phyloP scores from a whole-genome alignment of 1,140 invertebrate species.

The Nylanderia fulva region DNA sequence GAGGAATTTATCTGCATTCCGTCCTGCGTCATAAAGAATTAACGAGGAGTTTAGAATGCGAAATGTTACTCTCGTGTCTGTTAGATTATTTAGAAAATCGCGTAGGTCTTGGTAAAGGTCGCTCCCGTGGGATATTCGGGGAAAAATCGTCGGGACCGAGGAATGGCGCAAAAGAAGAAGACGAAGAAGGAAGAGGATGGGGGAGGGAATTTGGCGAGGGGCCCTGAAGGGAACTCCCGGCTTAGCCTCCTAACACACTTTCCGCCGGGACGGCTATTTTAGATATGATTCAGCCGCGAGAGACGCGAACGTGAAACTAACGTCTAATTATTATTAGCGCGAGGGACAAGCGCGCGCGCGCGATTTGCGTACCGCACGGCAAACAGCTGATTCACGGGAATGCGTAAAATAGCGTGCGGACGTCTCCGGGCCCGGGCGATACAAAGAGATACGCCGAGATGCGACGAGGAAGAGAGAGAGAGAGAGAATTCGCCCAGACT shows the following conservation, averaged over 20 bases:
- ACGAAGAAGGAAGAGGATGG: no score
- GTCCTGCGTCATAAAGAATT: neutral
- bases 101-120: neutral
- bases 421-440: neutral
- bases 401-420: conserved; percentile 34
- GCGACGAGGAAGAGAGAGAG: neutral
- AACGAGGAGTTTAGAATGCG: neutral
- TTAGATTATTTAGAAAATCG: conserved; percentile 26
- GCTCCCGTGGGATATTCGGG: neutral
- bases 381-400: conserved; percentile 69
- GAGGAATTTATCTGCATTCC: conserved; percentile 1
- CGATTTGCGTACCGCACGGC: neutral
- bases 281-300: conserved; percentile 70
- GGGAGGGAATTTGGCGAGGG: conserved; percentile 12
- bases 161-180: no score
- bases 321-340: conserved; percentile 75
- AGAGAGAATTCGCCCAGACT: neutral
- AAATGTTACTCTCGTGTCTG: neutral
- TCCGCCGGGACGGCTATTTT: conserved; percentile 63
- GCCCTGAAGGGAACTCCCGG: conserved; percentile 10
- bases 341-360: conserved; percentile 7
- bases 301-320: conserved; percentile 54
- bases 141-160: neutral
- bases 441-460: neutral
- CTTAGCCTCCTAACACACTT: conserved; percentile 69